Evolutionary conservation across 2,888 invertebrate species (phyloP), one percentile per base, ranked within the genome.

Genomic region (Leptinotarsa peninsularis): DNA sequence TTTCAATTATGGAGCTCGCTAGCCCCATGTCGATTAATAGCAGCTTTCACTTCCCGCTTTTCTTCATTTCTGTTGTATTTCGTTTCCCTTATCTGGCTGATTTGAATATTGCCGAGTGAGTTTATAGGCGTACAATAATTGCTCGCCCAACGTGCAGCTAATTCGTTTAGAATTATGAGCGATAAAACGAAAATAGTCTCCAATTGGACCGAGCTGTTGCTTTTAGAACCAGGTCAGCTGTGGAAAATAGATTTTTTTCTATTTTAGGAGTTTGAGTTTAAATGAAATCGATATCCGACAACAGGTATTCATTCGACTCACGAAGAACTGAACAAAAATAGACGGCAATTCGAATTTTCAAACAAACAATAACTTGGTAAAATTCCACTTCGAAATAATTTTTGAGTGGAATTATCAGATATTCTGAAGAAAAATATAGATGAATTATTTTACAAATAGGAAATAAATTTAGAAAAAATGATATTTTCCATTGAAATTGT

Each of bases 131-230:
- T 43, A n/a, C 43, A 5, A n/a, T 63, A 63, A 63, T 63, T 63
- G 33, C 27, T 33, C 60, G 13, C 4, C 60, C 56, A 17, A 15
- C 63, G 63, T 63, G 63, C 63, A 33, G 63, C 3, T 63, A 63
- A 63, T 63, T 63, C 33, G 43, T 63, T 63, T n/a, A n/a, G 63
- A 63, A 43, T 43, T 63, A 63, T 33, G 63, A 63, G 63, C 63
- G 63, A 63, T 63, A 43, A 63, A 63, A 63, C 43, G n/a, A 43
- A 63, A 43, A 63, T 63, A 63, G 43, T 63, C 63, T 27, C 43
- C n/a, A 43, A 63, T 63, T 43, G 43, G 15, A 15, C 63, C 63
- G 33, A 58, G 58, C 63, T 63, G 63, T 63, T 63, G 63, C 63
- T 5, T 43, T 63, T 21, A 4, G 43, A 63, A 43, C 10, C 43